Evolutionary conservation across 1,140 invertebrate genomes (phyloP), one percentile per base, ranked within the genome.

Genomic region (Lordiphosa mommai): DNA sequence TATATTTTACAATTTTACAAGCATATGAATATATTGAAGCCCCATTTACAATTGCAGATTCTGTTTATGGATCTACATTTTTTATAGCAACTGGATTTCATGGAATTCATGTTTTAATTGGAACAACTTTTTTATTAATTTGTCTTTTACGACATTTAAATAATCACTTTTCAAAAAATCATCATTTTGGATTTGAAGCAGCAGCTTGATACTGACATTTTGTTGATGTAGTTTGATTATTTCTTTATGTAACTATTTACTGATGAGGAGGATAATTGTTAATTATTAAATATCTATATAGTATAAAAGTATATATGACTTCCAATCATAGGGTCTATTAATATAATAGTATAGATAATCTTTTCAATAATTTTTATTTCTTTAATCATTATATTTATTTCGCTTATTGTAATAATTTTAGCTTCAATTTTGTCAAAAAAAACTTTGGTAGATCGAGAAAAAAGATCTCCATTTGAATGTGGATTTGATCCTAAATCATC

Each of bases 191-290:
- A 67, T 93, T 94, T 91, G 92, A 94, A 91, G 91, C 91, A 51
- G 91, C 92, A 49, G 91, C 92, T 17, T 93, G 93, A 92, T 94
- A 94, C 63, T 94, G 93, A 92, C 93, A 94, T 89, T 94, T 94
- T 91, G 92, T 94, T 47, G 92, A 94, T 91, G 91, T 94, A 70
- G 90, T 94, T 7, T 94, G 93, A 92, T 88, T 94, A 90, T 93
- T 94, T 72, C 73, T 94, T 61, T 94, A 92, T 90, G 89, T 93
- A 60, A 91, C 90, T 49, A 90, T 93, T 87, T 94, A 93, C 72
- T 93, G 92, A 92, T 94, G 92, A 92, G 90, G 90, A 72, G 90
- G 57, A 86, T 89, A 88, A 89, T 57, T 17, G 4, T 34, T n/a
- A n/a, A 9, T 32, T 13, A 72, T 89, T 92, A 71, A 6, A 23